These are phyloP conservation scores for Cuculus canorus DNA, from an alignment of 2,797 vertebrate genomes.

Conservation along the genomic window DNA sequence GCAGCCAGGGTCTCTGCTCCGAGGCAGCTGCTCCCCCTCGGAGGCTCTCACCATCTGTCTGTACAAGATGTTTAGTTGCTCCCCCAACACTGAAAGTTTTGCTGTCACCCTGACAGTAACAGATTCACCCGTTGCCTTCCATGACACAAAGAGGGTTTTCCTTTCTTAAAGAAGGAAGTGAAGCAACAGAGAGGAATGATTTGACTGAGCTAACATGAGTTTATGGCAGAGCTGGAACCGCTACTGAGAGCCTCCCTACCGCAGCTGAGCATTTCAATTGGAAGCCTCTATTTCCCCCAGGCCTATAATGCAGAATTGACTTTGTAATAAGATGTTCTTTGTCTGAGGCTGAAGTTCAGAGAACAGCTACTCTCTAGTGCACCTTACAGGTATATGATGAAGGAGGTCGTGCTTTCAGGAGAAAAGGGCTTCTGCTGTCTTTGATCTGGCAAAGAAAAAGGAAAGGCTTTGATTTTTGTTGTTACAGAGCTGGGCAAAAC, in stretches of 20 bases:
- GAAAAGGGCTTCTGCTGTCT: neutral
- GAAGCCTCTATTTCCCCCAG: neutral
- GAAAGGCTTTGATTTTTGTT: neutral
- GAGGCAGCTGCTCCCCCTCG: neutral
- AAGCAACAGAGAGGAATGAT: neutral
- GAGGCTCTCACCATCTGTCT: neutral
- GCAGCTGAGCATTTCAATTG: neutral
- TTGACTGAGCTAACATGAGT: neutral
- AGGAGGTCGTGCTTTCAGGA: neutral
- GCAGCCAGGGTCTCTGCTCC: neutral
- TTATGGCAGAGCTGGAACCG: neutral
- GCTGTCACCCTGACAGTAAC: neutral
- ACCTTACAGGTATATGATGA: neutral
- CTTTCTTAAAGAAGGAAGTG: neutral
- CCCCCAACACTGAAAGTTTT: neutral
- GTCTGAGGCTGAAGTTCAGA: neutral
- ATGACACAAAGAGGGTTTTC: neutral
- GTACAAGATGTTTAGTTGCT: neutral
- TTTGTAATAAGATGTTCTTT: neutral
- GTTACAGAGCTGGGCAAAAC: conserved; percentile 60
- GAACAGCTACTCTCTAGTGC: neutral
- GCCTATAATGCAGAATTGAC: neutral
- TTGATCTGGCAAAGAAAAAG: neutral
- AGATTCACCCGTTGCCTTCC: neutral
- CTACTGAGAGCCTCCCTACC: neutral